Conservation (phyloP, 2,888 invertebrate species). For the Conops quadrifasciatus region DNA sequence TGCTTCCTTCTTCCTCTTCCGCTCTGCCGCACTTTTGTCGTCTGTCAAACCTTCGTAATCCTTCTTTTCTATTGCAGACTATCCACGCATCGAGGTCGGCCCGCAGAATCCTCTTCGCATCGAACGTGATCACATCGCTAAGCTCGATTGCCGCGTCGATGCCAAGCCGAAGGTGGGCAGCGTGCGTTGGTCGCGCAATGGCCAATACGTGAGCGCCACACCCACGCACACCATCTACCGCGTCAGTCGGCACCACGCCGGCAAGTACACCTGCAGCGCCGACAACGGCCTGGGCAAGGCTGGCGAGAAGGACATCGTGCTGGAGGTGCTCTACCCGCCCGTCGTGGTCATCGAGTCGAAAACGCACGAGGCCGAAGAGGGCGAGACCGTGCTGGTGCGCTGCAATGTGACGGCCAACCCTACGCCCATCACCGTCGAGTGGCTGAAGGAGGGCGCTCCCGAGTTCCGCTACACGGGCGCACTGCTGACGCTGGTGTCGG, state of each 20-base stretch:
- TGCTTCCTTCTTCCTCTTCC: neutral
- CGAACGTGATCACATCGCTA: conserved; percentile 85
- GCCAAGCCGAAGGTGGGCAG: conserved; percentile 88
- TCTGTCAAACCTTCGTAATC: neutral
- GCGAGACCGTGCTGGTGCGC: conserved; percentile 81
- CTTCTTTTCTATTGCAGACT: conserved; percentile 71
- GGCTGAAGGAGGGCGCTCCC: conserved; percentile 85
- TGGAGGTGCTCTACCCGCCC: conserved; percentile 87
- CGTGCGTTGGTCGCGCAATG: conserved; percentile 87
- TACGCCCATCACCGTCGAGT: conserved; percentile 80
- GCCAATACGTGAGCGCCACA: conserved; percentile 82
- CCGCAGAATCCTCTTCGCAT: conserved; percentile 90
- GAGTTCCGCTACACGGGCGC: conserved; percentile 85
- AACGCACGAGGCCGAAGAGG: conserved; percentile 83
- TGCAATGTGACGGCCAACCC: conserved; percentile 92
- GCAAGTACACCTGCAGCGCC: conserved; percentile 86
- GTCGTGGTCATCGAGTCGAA: conserved; percentile 83
- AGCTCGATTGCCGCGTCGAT: conserved; percentile 87
- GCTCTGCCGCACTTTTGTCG: neutral
- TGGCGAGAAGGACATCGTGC: conserved; percentile 80
- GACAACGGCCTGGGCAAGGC: conserved; percentile 84
- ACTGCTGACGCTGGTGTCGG: conserved; percentile 76
- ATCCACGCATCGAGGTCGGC: conserved; percentile 89
- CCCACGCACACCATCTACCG: conserved; percentile 80
- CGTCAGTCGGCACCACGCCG: conserved; percentile 85